Evolutionary conservation across 2,797 vertebrate genomes (phyloP), one percentile per base, ranked within the genome.

Genomic region (Amphiprion clarkii): DNA sequence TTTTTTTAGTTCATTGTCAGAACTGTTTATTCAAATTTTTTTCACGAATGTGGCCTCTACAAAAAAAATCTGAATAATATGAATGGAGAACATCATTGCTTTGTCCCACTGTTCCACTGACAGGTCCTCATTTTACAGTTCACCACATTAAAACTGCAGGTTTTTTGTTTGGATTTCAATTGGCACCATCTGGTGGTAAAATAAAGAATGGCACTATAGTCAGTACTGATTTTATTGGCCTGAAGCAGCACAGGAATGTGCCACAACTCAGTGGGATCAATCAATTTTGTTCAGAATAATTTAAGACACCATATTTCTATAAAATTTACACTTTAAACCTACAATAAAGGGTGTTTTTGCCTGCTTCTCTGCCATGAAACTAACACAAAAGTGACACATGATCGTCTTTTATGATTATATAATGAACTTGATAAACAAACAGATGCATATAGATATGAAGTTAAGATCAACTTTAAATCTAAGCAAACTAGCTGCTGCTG

Each of bases 161-260:
- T 1, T 46, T 21, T 49, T 7, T n/a, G 6, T 31, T 42, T 42
- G 40, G 1, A 12, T 42, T 33, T 33, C 7, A 42, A 4, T 23
- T 59, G 36, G 53, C 31, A 53, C 74, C 74, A 44, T 21, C 53
- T 70, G 46, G 53, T 64, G 74, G 74, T 19, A 14, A 12, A 3
- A 7, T 39, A 12, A 27, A 31, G 53, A 76, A 69, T 23, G 1
- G 21, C 2, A 14, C 4, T n/a, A 10, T 10, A 1, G 12, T 42
- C 5, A 11, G 0, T 13, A 3, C 10, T 42, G 40, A 11, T 14
- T 12, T 16, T 16, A 16, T 14, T 42, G 3, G 13, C 16, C 40
- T 42, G 40, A 42, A 42, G 40, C 40, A 1, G 40, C 13, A 42
- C 12, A 42, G 5, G 40, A 16, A 3, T 13, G 39, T 40, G 8